Evolutionary conservation across 2,888 invertebrate genomes (phyloP), one percentile per base, ranked within the genome.

Genomic region (Cephus spinipes): DNA sequence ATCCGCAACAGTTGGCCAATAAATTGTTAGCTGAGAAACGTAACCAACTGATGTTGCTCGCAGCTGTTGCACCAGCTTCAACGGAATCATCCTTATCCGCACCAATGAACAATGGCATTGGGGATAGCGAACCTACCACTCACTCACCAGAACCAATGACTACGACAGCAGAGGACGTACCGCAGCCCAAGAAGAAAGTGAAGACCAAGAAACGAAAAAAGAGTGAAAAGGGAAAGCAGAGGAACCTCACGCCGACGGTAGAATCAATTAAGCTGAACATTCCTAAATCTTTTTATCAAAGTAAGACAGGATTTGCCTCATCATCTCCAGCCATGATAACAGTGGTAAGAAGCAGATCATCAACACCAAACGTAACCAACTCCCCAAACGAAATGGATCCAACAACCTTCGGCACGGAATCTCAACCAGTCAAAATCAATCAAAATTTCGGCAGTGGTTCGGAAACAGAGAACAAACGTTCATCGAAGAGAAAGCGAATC

Each of bases 401-500:
- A 77, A 12, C 3, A 76, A 34, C 79, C 74, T 31, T 73, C 36
- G 55, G 77, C 31, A 35, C 68, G 12, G 76, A 79, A 30, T 76
- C 76, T 23, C 82, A 84, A 68, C 34, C 79, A n/a, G n/a, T 79
- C 73, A 33, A 55, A 9, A 15, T 55, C 55, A 85, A 76, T 76
- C 87, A 83, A 76, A 89, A 81, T 69, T 83, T 87, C 9, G 83
- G 87, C 6, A 89, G 89, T 77, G 92, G 93, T 69, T 92, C 93
- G 12, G 94, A 94, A 85, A 92, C 92, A 9, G 95, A 96, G 85
- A 94, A 92, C 31, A 96, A 95, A 87, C 93, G 97, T 68, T 94
- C 95, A 1, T 97, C 97, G 1, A 97, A 97, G 91, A 94, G 97
- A 80, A 94, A 96, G 85, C 92, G 97, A 69, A 95, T 97, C 36